Base-by-base conservation (phyloP, 64 coral and sea anemone genomes). In the Montipora capricornis region DNA sequence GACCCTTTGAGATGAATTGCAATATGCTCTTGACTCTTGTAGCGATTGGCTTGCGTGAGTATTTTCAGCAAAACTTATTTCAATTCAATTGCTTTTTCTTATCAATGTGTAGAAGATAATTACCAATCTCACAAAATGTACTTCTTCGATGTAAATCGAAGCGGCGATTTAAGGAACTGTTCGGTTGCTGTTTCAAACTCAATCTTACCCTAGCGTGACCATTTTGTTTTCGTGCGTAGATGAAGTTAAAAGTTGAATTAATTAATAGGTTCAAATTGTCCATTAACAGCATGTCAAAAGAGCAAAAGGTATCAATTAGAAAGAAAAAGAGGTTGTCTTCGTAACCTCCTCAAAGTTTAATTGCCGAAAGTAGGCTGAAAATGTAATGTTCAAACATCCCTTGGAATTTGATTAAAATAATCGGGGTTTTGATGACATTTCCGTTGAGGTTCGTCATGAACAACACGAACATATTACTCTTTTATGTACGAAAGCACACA, bases 41-140 rank as follows among this genome's bases (percentile, higher is more conserved):
- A 7, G 64, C 16, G 45, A 22, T 86, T n/a, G 47, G 45, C 17
- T 86, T 70, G 46, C 2, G 82, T 86, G 71, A 86, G 82, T 86
- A 86, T 22, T 37, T 37, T 4, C 14, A 20, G 8, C 68, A 71
- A 71, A 71, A 2, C 20, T 44, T 37, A 60, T 81, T 81, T 2
- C 24, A 44, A 82, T 81, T 2, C 24, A 44, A 82, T 61, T 45
- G 10, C 26, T 29, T 15, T 61, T 20, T 64, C 22, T 20, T 52
- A 19, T 11, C 55, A 6, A 12, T 14, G 14, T 14, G 60, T 12
- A 37, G 1, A 15, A 64, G 20, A 84, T 76, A 9, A 44, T 44
- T 76, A 29, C 26, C 9, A 8, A 55, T 55, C 52, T 55, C 52
- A 7, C 52, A 55, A 55, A 55, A 37, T 37, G 37, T 37, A 37